Conservation (phyloP, 2,888 invertebrate genomes). For the Nomada flava region DNA sequence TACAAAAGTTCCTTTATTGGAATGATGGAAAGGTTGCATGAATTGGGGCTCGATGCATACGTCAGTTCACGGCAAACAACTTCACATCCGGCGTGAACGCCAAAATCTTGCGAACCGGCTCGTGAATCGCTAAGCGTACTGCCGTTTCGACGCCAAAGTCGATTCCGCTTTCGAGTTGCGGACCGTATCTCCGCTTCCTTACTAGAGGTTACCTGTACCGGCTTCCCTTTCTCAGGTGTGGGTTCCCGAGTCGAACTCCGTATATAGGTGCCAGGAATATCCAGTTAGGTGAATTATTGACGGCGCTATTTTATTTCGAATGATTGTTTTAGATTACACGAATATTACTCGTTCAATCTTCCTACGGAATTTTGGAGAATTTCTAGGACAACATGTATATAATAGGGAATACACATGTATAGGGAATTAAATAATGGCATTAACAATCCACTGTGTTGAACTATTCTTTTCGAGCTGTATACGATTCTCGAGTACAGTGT, state of each 20-base stretch:
- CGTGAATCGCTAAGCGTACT: conserved; percentile 52
- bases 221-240: conserved; percentile 43
- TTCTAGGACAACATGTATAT: no score
- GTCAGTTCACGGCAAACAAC: conserved; percentile 21
- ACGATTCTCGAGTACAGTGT: no score
- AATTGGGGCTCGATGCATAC: not conserved
- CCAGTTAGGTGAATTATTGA: not conserved
- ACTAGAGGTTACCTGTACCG: conserved; percentile 52
- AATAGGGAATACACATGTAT: no score
- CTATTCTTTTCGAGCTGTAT: no score
- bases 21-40: not conserved
- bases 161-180: conserved; percentile 74
- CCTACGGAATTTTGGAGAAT: no score
- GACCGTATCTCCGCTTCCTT: conserved; percentile 81
- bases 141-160: conserved; percentile 71
- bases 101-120: conserved; percentile 58
- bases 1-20: not conserved
- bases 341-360: no score
- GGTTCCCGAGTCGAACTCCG: conserved; percentile 6
- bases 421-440: no score
- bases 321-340: no score
- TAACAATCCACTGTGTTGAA: no score
- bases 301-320: no score
- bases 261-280: no score
- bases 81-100: conserved; percentile 40